Evolutionary conservation across 2,113 vertebrate species (phyloP).

Genomic region (Genyomyrus donnyi): DNA sequence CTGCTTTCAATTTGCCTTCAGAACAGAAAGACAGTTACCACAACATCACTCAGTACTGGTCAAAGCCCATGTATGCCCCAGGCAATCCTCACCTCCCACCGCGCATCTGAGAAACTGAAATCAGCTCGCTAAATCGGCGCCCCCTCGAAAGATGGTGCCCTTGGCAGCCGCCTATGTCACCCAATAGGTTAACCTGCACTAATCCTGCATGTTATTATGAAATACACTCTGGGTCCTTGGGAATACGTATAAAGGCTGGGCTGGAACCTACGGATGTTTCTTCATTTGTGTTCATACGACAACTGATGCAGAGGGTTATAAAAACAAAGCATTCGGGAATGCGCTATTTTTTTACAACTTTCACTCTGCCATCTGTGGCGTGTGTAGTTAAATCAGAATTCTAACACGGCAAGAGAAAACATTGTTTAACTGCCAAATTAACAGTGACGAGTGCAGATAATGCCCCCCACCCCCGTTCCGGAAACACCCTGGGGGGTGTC

Average conservation of each 20-base stretch:
- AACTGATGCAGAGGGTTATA: background rate
- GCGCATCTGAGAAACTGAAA: background rate
- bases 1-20: background rate
- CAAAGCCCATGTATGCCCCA: background rate
- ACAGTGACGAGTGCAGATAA: background rate
- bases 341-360: background rate
- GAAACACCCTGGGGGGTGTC: background rate
- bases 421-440: background rate
- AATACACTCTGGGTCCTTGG: background rate
- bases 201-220: background rate
- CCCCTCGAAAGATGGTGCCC: background rate
- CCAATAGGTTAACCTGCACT: background rate
- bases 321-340: background rate
- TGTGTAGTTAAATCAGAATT: background rate
- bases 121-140: background rate
- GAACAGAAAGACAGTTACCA: background rate
- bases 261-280: background rate
- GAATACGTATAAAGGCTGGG: background rate
- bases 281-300: background rate
- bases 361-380: background rate
- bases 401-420: background rate
- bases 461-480: background rate
- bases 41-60: background rate
- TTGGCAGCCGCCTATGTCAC: background rate
- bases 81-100: background rate